Evolutionary conservation across 2,797 vertebrate species (phyloP).

Genomic region (Gymnothorax javanicus): DNA sequence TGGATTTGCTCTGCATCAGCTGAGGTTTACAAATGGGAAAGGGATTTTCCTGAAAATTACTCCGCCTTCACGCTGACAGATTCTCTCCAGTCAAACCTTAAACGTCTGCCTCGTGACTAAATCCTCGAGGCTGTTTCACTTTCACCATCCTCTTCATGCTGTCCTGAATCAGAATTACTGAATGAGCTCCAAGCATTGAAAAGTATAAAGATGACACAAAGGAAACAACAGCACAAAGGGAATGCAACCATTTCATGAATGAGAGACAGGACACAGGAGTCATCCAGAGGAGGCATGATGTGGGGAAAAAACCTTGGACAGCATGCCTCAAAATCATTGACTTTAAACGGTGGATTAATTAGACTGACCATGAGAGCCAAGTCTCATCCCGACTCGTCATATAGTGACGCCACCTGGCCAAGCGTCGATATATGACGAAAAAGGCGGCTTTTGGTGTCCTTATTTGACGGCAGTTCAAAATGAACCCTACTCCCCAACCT

Average conservation of each 20-base stretch:
- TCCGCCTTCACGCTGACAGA: slow-evolving; percentile 75
- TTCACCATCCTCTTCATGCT: background rate
- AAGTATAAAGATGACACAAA: background rate
- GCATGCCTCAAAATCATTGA: background rate
- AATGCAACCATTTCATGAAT: background rate
- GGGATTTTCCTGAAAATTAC: slow-evolving; percentile 70
- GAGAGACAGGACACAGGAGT: background rate
- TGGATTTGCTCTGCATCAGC: slow-evolving; percentile 44
- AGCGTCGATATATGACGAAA: too few relatives aligned
- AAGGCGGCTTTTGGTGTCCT: too few relatives aligned
- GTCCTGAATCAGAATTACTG: background rate
- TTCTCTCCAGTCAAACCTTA: slow-evolving; percentile 62
- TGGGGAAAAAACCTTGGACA: background rate
- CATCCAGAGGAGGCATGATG: background rate
- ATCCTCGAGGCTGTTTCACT: background rate
- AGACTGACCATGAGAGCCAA: background rate
- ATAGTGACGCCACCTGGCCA: too few relatives aligned
- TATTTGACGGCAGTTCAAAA: too few relatives aligned
- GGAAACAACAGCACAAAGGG: background rate
- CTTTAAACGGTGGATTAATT: background rate
- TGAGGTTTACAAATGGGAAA: slow-evolving; percentile 56
- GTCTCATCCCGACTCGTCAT: too few relatives aligned
- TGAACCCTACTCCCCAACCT: too few relatives aligned
- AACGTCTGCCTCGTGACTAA: background rate
- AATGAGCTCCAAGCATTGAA: background rate